A percentile compares a stretch with the other conserved stretches of the same genome.
These are phyloP conservation scores for Clarias laeviceps DNA, from an alignment of 2,797 vertebrate genomes.

Conservation along the genomic window DNA sequence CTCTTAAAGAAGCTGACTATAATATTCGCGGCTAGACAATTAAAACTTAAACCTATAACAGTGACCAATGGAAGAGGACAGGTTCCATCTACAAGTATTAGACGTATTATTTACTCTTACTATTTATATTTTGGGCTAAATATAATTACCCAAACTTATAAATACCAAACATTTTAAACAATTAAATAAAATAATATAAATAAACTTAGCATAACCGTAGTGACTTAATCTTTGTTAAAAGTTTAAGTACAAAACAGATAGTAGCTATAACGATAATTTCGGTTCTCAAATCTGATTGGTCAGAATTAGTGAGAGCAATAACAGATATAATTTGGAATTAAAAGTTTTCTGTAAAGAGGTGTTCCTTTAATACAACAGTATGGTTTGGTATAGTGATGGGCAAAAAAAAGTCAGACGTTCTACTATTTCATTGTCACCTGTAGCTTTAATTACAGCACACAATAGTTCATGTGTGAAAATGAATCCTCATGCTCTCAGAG, in stretches of 20 bases:
- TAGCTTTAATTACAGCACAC: too few relatives aligned
- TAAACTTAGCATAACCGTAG: not conserved
- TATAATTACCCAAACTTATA: too few relatives aligned
- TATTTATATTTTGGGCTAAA: not conserved
- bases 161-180: not conserved
- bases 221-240: not conserved
- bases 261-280: not conserved
- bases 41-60: not conserved
- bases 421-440: too few relatives aligned
- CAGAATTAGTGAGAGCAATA: not conserved
- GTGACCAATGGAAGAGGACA: not conserved
- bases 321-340: not conserved
- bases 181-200: not conserved
- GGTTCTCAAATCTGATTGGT: not conserved
- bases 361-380: too few relatives aligned
- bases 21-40: not conserved
- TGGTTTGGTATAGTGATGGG: too few relatives aligned
- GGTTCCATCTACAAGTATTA: not conserved
- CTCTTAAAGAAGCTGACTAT: not conserved
- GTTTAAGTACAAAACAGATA: not conserved
- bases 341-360: too few relatives aligned
- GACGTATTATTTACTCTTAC: not conserved
- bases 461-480: too few relatives aligned
- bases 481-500: too few relatives aligned
- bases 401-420: too few relatives aligned